A percentile compares a stretch with the other conserved stretches of the same genome.
Conservation (phyloP, 2,888 invertebrate genomes). For the Halictus ligatus region DNA sequence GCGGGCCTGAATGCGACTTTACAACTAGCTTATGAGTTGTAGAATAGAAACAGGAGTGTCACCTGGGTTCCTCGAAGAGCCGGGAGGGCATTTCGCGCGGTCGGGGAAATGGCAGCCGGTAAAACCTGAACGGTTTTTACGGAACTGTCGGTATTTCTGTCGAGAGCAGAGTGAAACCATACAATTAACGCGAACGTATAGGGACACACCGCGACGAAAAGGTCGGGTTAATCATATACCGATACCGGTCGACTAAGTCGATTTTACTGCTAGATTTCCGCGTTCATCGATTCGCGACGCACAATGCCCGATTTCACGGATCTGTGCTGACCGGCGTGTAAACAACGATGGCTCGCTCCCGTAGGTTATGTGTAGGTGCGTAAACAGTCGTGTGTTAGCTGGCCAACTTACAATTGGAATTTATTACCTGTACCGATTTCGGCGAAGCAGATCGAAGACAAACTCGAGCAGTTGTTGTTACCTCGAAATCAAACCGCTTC, state of each 20-base stretch:
- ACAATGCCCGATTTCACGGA: neutral
- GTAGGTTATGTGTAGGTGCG: neutral
- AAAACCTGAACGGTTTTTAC: constrained; percentile 2
- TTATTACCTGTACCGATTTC: neutral
- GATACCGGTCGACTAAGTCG: neutral
- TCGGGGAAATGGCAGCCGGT: neutral
- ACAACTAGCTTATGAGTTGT: neutral
- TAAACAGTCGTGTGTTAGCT: neutral
- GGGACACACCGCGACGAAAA: neutral
- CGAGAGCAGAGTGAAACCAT: neutral
- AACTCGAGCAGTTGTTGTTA: neutral
- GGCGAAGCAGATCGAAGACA: neutral
- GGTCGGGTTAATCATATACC: constrained; percentile 11
- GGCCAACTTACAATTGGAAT: neutral
- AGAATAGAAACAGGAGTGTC: neutral
- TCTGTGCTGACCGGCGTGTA: neutral
- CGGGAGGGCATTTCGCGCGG: neutral
- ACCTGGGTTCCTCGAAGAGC: neutral
- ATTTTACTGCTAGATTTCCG: neutral
- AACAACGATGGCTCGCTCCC: neutral
- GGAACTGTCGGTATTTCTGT: neutral
- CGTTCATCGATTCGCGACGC: neutral
- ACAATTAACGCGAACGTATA: neutral
- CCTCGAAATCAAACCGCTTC: neutral
- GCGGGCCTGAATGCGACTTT: neutral